Percentiles rank a stretch among this genome's conserved stretches.
Conservation (phyloP, 1,140 invertebrate genomes). For the Meloidogyne floridensis region DNA sequence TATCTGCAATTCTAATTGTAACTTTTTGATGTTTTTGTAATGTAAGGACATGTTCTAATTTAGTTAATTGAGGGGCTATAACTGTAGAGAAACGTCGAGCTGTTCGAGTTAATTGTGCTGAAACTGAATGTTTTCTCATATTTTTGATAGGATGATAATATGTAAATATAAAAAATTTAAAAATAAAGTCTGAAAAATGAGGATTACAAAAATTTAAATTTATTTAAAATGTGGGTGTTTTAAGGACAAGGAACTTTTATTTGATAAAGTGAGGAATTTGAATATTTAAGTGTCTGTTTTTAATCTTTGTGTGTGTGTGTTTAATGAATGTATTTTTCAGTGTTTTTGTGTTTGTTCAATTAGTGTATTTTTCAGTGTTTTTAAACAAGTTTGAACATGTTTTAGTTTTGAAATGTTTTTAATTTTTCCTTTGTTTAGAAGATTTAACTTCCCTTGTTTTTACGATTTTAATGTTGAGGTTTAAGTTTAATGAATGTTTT, state of each 20-base stretch:
- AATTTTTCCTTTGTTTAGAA: no score
- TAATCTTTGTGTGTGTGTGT: background rate
- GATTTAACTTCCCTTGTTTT: no score
- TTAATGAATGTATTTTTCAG: background rate
- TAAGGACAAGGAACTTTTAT: background rate
- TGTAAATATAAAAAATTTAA: background rate
- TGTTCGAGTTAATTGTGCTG: constrained; percentile 52
- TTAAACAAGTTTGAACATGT: background rate
- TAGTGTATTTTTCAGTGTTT: no score
- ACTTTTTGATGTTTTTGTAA: constrained; percentile 43
- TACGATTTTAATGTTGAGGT: no score
- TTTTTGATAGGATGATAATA: background rate
- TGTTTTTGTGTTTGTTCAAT: no score
- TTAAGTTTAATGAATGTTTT: no score
- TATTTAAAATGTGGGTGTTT: background rate
- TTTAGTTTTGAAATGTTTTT: background rate
- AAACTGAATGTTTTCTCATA: constrained; percentile 53
- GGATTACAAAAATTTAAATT: background rate
- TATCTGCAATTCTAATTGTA: constrained; percentile 47
- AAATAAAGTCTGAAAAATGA: no score
- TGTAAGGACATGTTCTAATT: constrained; percentile 49
- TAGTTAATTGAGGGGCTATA: constrained; percentile 58
- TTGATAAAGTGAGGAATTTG: background rate
- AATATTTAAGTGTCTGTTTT: background rate
- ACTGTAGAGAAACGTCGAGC: constrained; percentile 55